Evolutionary conservation across 2,113 vertebrate genomes (phyloP).

Genomic region (Pristiophorus japonicus): DNA sequence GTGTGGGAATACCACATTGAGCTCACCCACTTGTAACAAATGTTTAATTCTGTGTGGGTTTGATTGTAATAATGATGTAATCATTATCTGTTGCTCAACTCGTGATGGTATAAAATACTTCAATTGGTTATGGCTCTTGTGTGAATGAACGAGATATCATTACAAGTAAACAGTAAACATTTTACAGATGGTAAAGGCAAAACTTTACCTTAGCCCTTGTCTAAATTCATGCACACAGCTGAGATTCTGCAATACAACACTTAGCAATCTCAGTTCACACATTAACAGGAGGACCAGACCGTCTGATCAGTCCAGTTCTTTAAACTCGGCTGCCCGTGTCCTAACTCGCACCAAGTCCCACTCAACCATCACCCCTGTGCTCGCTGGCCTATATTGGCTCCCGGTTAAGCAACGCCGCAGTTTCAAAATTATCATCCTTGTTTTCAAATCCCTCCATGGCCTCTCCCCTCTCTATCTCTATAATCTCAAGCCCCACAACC

Average conservation of each 20-base stretch:
- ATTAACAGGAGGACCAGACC: not conserved
- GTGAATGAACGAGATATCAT: not conserved
- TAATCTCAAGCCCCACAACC: too few relatives aligned
- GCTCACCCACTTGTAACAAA: not conserved
- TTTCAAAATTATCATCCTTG: too few relatives aligned
- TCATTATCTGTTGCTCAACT: not conserved
- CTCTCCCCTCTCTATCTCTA: too few relatives aligned
- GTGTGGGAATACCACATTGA: not conserved
- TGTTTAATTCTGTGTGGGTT: not conserved
- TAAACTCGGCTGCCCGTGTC: too few relatives aligned
- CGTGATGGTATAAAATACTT: not conserved
- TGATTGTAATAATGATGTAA: not conserved
- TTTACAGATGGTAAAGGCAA: not conserved
- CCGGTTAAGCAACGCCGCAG: too few relatives aligned
- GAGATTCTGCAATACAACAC: not conserved
- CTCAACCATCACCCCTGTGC: too few relatives aligned
- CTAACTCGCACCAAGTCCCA: too few relatives aligned
- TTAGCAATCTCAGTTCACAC: not conserved
- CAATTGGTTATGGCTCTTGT: not conserved
- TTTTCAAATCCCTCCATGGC: too few relatives aligned
- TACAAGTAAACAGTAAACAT: not conserved
- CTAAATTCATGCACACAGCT: not conserved
- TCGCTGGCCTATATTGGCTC: too few relatives aligned
- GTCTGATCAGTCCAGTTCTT: not conserved
- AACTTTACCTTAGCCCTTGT: not conserved